Percentiles rank a stretch among this genome's conserved stretches.
These are phyloP conservation scores for Todiramphus chloris DNA, from an alignment of 2,113 vertebrate species.

Conservation along the genomic window DNA sequence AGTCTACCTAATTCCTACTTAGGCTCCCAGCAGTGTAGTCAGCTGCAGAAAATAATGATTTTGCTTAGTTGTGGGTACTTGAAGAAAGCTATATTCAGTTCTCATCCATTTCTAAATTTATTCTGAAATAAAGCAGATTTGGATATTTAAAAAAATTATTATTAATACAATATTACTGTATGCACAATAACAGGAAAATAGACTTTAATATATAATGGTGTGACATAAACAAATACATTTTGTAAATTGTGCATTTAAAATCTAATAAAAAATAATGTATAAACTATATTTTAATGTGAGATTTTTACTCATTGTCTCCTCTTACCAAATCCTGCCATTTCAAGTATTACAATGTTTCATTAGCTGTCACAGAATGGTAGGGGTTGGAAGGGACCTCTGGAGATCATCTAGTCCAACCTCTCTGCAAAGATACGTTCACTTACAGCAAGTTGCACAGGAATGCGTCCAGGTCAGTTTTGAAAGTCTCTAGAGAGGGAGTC, in stretches of 20 bases:
- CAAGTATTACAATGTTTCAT: accelerated
- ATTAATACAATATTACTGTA: not conserved
- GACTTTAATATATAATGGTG: not conserved
- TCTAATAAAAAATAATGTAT: not conserved
- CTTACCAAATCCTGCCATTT: not conserved
- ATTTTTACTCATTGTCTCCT: not conserved
- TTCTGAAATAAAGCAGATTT: not conserved
- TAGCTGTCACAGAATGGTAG: not conserved
- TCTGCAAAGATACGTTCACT: no score
- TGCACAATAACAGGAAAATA: not conserved
- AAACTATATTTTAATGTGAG: not conserved
- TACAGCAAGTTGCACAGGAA: no score
- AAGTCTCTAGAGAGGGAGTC: no score
- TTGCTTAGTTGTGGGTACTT: not conserved
- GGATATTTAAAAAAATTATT: not conserved
- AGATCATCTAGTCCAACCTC: no score
- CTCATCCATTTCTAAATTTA: not conserved
- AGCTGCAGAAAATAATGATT: not conserved
- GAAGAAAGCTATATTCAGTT: not conserved
- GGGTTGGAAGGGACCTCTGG: no score
- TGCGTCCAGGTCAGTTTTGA: no score
- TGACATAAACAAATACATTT: not conserved
- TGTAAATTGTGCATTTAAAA: not conserved
- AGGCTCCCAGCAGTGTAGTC: not conserved
- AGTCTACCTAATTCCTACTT: not conserved